Conservation (phyloP, 2,113 vertebrate species). For the Cheilinus undulatus region DNA sequence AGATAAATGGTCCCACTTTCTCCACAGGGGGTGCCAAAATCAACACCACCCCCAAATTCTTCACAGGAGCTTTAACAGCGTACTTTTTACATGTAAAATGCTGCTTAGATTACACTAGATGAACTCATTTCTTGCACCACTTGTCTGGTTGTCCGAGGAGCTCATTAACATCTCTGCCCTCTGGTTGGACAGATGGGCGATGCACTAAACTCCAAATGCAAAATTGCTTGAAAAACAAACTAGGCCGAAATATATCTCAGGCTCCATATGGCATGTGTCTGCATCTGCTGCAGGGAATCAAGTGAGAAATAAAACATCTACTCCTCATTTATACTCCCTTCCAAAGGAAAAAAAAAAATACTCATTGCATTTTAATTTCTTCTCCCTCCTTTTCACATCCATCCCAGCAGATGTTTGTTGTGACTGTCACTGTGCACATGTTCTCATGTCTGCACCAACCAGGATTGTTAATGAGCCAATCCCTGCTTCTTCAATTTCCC, state of each 20-base stretch:
- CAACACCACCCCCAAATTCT: neutral
- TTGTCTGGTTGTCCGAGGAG: slow-evolving; percentile 34
- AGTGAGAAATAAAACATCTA: slow-evolving; percentile 53
- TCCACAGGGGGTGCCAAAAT: too few relatives aligned
- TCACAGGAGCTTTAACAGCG: slow-evolving; percentile 6
- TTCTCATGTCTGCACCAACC: slow-evolving; percentile 7
- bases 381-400: slow-evolving; percentile 3
- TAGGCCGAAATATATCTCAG: slow-evolving; percentile 55
- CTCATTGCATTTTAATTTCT: slow-evolving; percentile 27
- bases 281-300: slow-evolving; percentile 60
- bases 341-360: neutral
- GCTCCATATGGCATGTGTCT: slow-evolving; percentile 50
- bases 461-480: slow-evolving; percentile 4
- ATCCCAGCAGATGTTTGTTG: slow-evolving; percentile 51
- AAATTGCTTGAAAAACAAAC: slow-evolving; percentile 49
- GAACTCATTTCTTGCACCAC: slow-evolving; percentile 23
- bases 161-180: slow-evolving; percentile 60
- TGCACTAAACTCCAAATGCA: slow-evolving; percentile 29
- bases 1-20: too few relatives aligned
- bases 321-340: neutral
- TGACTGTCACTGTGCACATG: slow-evolving; percentile 8
- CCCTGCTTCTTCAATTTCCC: slow-evolving; percentile 7
- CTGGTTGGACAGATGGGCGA: slow-evolving; percentile 56
- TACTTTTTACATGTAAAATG: neutral
- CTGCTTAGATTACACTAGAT: neutral